phyloP scores from a whole-genome alignment of 2,888 invertebrate species.

The Lumbricus terrestris region DNA sequence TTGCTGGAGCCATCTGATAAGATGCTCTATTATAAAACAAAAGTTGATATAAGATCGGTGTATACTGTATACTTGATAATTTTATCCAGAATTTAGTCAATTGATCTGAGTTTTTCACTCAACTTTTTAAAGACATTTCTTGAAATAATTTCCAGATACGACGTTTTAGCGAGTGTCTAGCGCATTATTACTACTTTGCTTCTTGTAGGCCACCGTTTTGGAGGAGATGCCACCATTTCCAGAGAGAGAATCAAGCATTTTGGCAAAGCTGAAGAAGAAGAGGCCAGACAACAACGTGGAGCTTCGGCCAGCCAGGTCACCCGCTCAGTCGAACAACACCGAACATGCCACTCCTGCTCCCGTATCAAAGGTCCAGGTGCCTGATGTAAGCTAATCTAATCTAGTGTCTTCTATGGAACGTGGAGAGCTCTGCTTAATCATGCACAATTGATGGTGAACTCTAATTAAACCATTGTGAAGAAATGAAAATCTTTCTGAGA shows the following conservation, averaged over 20 bases:
- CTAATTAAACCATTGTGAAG: not conserved
- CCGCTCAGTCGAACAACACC: not conserved
- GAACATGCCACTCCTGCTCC: not conserved
- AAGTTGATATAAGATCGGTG: not conserved
- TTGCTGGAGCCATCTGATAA: not conserved
- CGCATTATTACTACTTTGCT: not conserved
- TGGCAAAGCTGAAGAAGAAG: constrained; percentile 96
- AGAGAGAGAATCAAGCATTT: constrained; percentile 93
- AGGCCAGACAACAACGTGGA: constrained; percentile 57
- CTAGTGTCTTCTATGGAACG: not conserved
- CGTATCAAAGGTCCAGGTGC: constrained; percentile 6
- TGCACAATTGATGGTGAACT: not conserved
- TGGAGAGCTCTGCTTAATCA: too few relatives aligned
- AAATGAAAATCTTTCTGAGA: too few relatives aligned
- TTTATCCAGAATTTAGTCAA: not conserved
- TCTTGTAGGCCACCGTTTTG: constrained; percentile 80
- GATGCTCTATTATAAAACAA: not conserved
- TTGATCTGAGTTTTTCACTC: not conserved
- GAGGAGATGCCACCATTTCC: constrained; percentile 99
- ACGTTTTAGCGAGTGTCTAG: not conserved
- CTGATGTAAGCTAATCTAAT: not conserved
- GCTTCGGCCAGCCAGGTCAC: not conserved
- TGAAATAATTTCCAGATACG: not conserved
- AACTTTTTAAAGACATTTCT: not conserved
- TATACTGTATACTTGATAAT: too few relatives aligned